Evolutionary conservation across 2,888 invertebrate species (phyloP).

Genomic region (Ichneumoninae sp.): DNA sequence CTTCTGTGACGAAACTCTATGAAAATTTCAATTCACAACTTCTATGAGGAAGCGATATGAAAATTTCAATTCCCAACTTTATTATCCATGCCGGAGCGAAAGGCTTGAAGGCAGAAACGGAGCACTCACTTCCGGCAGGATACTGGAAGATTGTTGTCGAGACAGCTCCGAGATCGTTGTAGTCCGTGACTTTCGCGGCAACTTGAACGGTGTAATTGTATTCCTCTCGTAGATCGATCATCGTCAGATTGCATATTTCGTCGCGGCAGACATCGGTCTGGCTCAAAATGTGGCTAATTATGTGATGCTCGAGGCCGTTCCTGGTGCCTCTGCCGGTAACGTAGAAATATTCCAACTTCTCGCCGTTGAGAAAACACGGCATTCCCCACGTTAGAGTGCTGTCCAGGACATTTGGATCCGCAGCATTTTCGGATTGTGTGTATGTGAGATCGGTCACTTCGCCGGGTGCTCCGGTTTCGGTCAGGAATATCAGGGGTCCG

Average conservation of each 20-base stretch:
- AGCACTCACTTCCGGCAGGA: constrained; percentile 80
- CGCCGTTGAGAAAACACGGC: constrained; percentile 77
- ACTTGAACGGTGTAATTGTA: constrained; percentile 77
- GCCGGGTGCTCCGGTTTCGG: constrained; percentile 72
- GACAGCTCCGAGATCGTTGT: constrained; percentile 67
- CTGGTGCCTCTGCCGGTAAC: constrained; percentile 74
- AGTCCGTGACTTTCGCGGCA: constrained; percentile 71
- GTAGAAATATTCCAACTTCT: constrained; percentile 74
- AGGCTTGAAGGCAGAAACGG: constrained; percentile 3
- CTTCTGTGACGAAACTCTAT: too few species aligned
- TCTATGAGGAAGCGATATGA: neutral
- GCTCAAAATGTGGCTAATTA: constrained; percentile 52
- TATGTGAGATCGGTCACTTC: constrained; percentile 72
- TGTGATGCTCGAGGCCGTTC: constrained; percentile 65
- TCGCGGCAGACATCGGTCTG: constrained; percentile 61
- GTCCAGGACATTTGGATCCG: constrained; percentile 73
- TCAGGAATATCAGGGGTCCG: constrained; percentile 66
- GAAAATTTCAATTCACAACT: too few species aligned
- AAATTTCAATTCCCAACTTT: neutral
- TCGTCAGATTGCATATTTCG: constrained; percentile 68
- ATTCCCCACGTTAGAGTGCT: constrained; percentile 76
- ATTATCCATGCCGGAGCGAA: neutral
- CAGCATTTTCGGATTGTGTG: constrained; percentile 56
- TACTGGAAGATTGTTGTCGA: constrained; percentile 66
- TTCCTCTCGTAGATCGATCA: constrained; percentile 75